Conservation (phyloP, 2,797 vertebrate species). For the Lithobates sylvaticus region DNA sequence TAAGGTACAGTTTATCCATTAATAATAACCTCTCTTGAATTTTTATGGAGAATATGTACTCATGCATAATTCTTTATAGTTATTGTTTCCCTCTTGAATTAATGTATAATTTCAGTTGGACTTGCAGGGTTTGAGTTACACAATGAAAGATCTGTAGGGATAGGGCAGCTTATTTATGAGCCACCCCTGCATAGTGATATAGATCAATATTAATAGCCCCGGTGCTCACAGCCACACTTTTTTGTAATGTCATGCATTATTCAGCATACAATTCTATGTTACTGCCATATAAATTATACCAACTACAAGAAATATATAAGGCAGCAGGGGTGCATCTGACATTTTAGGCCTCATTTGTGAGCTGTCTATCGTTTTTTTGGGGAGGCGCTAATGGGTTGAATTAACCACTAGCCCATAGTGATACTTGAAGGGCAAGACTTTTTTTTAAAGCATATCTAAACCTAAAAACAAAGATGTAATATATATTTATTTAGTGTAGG, state of each 20-base stretch:
- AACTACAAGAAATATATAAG: too few relatives aligned
- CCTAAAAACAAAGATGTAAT: too few relatives aligned
- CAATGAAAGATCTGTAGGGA: constrained; percentile 18
- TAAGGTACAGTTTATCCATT: constrained; percentile 21
- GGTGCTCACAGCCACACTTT: constrained; percentile 11
- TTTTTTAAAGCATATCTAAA: too few relatives aligned
- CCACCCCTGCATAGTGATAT: not conserved
- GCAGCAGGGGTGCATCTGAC: too few relatives aligned
- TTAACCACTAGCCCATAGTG: too few relatives aligned
- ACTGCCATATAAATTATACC: too few relatives aligned
- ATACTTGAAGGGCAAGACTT: too few relatives aligned
- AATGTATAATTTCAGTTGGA: constrained; percentile 31
- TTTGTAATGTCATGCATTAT: constrained; percentile 28
- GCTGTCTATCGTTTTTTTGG: too few relatives aligned
- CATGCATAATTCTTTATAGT: constrained; percentile 42
- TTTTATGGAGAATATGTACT: constrained; percentile 34
- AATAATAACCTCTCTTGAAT: constrained; percentile 23
- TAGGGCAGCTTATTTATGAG: constrained; percentile 11
- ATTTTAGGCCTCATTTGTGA: too few relatives aligned
- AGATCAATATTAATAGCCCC: constrained; percentile 41
- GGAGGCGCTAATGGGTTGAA: too few relatives aligned
- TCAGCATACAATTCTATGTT: not conserved
- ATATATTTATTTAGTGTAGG: too few relatives aligned
- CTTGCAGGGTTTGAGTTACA: constrained; percentile 29
- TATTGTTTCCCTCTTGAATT: constrained; percentile 28